Conservation (phyloP, 2,888 invertebrate species). For the Dasysyrphus tricinctus region DNA sequence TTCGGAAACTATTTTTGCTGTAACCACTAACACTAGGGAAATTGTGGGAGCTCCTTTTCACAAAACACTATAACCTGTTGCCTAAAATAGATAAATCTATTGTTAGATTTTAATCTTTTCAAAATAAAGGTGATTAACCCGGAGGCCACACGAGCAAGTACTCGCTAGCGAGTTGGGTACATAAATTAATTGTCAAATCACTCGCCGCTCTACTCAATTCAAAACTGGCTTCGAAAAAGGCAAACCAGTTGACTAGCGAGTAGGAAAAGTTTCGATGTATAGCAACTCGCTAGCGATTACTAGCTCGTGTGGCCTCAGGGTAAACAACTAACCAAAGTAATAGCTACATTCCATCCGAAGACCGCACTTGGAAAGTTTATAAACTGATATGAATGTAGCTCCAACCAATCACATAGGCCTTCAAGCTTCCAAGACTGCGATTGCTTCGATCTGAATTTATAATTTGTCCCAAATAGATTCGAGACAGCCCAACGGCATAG, state of each 20-base stretch:
- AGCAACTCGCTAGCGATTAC: no score
- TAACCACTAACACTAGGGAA: constrained; percentile 95
- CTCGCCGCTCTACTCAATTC: no score
- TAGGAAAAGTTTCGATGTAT: no score
- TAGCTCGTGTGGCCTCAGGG: no score
- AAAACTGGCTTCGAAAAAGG: no score
- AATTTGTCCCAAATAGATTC: constrained; percentile 92
- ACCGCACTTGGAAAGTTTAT: constrained; percentile 99
- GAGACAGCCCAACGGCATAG: constrained; percentile 97
- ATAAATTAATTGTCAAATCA: no score
- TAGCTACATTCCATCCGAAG: constrained; percentile 98
- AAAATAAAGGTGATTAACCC: neutral
- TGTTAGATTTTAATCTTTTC: neutral
- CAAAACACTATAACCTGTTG: constrained; percentile 93
- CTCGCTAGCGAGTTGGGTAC: no score
- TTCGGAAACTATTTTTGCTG: constrained; percentile 92
- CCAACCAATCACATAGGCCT: constrained; percentile 97
- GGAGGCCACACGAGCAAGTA: no score
- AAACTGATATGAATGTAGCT: constrained; percentile 98
- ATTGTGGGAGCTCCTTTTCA: constrained; percentile 99
- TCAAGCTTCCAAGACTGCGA: constrained; percentile 98
- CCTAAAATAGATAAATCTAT: constrained; percentile 82
- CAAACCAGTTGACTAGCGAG: no score
- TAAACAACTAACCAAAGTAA: constrained; percentile 89
- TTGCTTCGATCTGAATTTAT: constrained; percentile 97